Evolutionary conservation across 2,888 invertebrate genomes (phyloP).

Genomic region (Netelia virgata): DNA sequence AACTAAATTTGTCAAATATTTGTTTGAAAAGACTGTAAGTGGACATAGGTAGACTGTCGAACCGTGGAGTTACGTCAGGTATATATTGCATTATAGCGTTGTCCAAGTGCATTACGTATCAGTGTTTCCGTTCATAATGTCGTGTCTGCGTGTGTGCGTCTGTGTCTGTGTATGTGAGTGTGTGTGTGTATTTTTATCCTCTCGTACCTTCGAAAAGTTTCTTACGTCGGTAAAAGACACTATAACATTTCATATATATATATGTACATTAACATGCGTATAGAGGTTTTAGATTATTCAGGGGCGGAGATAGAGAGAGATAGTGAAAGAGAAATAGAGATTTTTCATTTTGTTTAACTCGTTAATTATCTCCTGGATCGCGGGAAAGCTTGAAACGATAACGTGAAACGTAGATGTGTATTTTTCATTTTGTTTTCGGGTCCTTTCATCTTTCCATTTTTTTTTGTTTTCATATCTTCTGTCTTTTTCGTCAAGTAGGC

Average conservation of each 20-base stretch:
- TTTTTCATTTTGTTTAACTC: conserved; percentile 47
- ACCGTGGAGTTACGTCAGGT: conserved; percentile 55
- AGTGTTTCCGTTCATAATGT: conserved; percentile 3
- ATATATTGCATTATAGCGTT: conserved; percentile 43
- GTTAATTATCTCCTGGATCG: conserved; percentile 59
- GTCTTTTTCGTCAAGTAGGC: conserved; percentile 66
- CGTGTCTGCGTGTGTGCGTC: conserved; percentile 48
- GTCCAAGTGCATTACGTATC: conserved; percentile 35
- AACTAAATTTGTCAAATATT: neutral
- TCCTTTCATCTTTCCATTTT: conserved; percentile 29
- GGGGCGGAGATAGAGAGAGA: conserved; percentile 65
- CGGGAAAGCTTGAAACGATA: conserved; percentile 63
- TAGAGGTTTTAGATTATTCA: conserved; percentile 77
- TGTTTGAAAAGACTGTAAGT: neutral
- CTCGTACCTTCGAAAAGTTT: conserved; percentile 76
- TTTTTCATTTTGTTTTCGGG: conserved; percentile 28
- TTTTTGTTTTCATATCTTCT: conserved; percentile 48
- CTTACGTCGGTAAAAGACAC: conserved; percentile 82
- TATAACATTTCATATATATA: conserved; percentile 80
- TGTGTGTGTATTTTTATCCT: conserved; percentile 59
- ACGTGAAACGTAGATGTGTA: conserved; percentile 57
- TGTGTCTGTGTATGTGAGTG: conserved; percentile 64
- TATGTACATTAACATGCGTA: conserved; percentile 84
- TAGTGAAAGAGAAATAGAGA: conserved; percentile 62
- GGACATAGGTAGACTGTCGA: conserved; percentile 49